Evolutionary conservation across 2,888 invertebrate species (phyloP).

Genomic region (Hedychridium roseum): DNA sequence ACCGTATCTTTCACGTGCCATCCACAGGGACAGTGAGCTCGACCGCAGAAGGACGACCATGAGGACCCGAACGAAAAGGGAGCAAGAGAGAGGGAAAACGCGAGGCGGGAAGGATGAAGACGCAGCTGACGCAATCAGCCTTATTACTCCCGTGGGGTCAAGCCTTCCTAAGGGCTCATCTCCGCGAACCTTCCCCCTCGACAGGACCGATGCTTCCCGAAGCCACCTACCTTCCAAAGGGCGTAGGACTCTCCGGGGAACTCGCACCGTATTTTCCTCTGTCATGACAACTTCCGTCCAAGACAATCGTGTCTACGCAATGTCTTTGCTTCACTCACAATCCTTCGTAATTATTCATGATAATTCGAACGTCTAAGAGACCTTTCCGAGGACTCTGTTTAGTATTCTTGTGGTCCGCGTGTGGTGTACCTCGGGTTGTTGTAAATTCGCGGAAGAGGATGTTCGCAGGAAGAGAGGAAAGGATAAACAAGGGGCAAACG

Average conservation of each 20-base stretch:
- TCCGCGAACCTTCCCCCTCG: not conserved
- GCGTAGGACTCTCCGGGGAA: slow-evolving; percentile 2
- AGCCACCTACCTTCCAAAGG: not conserved
- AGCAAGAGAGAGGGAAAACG: slow-evolving; percentile 21
- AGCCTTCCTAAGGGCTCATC: slow-evolving; percentile 10
- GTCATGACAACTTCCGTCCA: no score
- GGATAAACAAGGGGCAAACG: no score
- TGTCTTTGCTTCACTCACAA: no score
- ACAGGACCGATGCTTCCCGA: not conserved
- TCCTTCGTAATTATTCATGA: no score
- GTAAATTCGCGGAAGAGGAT: no score
- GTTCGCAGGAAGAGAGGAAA: no score
- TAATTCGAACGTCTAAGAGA: no score
- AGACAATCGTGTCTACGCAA: no score
- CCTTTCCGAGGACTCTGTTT: no score
- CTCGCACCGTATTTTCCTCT: no score
- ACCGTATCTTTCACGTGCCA: slow-evolving; percentile 43
- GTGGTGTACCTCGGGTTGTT: no score
- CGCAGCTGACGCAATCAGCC: slow-evolving; percentile 49
- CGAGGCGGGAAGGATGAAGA: slow-evolving; percentile 24
- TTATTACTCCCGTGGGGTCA: slow-evolving; percentile 43
- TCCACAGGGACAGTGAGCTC: slow-evolving; percentile 26
- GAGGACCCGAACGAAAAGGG: slow-evolving; percentile 12
- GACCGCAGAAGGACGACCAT: slow-evolving; percentile 20
- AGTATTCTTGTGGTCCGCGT: no score